Percentiles rank a stretch among this genome's conserved stretches.
phyloP scores from a whole-genome alignment of 2,888 invertebrate genomes.

The Hirudinaria manillensis region DNA sequence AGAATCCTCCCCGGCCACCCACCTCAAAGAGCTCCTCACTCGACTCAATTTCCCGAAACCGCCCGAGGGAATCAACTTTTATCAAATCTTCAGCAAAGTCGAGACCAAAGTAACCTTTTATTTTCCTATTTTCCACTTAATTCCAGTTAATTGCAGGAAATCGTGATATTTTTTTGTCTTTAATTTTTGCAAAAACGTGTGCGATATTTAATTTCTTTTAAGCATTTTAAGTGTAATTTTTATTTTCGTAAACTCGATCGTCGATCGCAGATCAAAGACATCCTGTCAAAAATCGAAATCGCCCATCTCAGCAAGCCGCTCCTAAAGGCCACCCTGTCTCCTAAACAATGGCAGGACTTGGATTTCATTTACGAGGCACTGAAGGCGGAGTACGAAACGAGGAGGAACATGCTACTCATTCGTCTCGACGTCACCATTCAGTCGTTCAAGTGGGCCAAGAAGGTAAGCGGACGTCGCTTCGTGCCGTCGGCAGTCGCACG shows the following conservation, averaged over 20 bases:
- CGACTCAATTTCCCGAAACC: constrained; percentile 78
- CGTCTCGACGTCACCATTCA: constrained; percentile 90
- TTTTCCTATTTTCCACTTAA: neutral
- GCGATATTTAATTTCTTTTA: no score
- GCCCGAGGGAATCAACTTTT: constrained; percentile 72
- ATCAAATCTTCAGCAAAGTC: constrained; percentile 72
- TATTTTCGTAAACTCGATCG: neutral
- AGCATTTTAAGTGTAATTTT: neutral
- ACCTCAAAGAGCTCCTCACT: constrained; percentile 72
- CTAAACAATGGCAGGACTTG: constrained; percentile 76
- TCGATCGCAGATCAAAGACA: constrained; percentile 22
- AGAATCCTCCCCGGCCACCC: constrained; percentile 15
- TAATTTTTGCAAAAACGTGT: no score
- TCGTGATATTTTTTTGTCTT: neutral
- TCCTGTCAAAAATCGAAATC: constrained; percentile 24
- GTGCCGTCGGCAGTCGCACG: neutral
- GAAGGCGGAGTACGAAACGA: constrained; percentile 72
- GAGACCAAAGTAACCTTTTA: constrained; percentile 60
- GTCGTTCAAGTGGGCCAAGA: constrained; percentile 70
- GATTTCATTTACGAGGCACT: constrained; percentile 68
- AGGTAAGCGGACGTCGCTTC: constrained; percentile 43
- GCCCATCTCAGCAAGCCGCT: constrained; percentile 66
- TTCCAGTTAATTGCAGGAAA: neutral
- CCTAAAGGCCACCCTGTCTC: constrained; percentile 64
- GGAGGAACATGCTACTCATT: constrained; percentile 80